phyloP scores from a whole-genome alignment of 2,797 vertebrate genomes.

The Neostethus bicornis region DNA sequence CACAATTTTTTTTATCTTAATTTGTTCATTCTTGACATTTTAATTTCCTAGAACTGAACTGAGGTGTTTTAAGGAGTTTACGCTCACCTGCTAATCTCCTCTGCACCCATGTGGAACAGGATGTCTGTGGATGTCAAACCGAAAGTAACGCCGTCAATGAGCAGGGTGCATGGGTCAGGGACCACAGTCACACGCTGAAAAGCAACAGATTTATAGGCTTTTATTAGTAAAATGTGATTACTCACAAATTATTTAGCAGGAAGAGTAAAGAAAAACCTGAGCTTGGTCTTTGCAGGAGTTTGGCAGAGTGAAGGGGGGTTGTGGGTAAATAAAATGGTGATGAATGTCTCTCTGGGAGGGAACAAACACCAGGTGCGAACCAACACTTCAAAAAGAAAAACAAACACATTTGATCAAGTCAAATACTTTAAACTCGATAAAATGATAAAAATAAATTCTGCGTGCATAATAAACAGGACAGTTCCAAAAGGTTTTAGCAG shows the following conservation, averaged over 20 bases:
- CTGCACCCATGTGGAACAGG: slow-evolving; percentile 90
- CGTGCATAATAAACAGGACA: too few relatives aligned
- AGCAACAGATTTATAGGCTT: not conserved
- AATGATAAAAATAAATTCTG: too few relatives aligned
- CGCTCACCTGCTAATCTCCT: slow-evolving; percentile 91
- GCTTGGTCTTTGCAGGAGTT: slow-evolving; percentile 79
- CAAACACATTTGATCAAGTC: not conserved
- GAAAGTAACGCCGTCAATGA: slow-evolving; percentile 83
- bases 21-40: not conserved
- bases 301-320: slow-evolving; percentile 84
- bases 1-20: not conserved
- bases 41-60: not conserved
- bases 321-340: slow-evolving; percentile 88
- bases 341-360: slow-evolving; percentile 89
- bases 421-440: not conserved
- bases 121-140: slow-evolving; percentile 92
- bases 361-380: slow-evolving; percentile 86
- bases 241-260: not conserved
- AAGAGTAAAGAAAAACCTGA: slow-evolving; percentile 69
- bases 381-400: slow-evolving; percentile 72
- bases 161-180: slow-evolving; percentile 90
- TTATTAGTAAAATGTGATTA: not conserved
- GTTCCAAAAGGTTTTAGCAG: too few relatives aligned
- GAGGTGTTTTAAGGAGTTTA: not conserved
- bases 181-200: slow-evolving; percentile 85